Evolutionary conservation across 1,140 invertebrate genomes (phyloP), one percentile per base, ranked within the genome.

Genomic region (Conus betulinus): DNA sequence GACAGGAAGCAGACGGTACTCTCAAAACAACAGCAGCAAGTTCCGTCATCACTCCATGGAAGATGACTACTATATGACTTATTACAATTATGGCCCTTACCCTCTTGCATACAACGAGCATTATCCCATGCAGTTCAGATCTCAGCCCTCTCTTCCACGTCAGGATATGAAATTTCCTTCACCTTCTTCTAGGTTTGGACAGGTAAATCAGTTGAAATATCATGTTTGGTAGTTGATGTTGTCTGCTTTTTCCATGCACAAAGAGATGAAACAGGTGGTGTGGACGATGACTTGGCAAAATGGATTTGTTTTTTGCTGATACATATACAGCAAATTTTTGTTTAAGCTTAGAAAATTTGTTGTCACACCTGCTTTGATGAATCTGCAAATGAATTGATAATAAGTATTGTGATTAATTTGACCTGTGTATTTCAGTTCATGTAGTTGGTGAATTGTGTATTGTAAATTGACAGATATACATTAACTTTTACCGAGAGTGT

Each of bases 21-120:
- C 87, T 39, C 74, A 86, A 7, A 88, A 79, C 88, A 82, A 89
- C n/a, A 78, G 55, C 84, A 91, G 84, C 51, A 93, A 93, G 83
- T 93, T 90, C 88, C 89, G 93, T 53, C 92, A 94, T 87, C 93
- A 94, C 88, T 94, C 93, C 83, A 91, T 93, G 84, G 93, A 95
- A 87, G 93, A 92, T 78, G 93, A 94, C 82, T 93, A 93, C 84
- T 88, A 88, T 52, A 88, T 90, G 86, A 85, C 90, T 51, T 92
- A 93, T 84, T 89, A 88, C 8, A 93, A 92, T 87, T 81, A 88
- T 15, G 93, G 92, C 87, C 92, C 93, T 87, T 92, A 92, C 91
- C 91, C 91, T 57, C 93, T 93, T 81, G 78, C 84, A 39, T 88
- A 89, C 83, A 88, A 79, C 81, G 90, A 92, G 39, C 90, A 90